Evolutionary conservation across 2,797 vertebrate genomes (phyloP), one percentile per base, ranked within the genome.

Genomic region (Choloepus didactylus): DNA sequence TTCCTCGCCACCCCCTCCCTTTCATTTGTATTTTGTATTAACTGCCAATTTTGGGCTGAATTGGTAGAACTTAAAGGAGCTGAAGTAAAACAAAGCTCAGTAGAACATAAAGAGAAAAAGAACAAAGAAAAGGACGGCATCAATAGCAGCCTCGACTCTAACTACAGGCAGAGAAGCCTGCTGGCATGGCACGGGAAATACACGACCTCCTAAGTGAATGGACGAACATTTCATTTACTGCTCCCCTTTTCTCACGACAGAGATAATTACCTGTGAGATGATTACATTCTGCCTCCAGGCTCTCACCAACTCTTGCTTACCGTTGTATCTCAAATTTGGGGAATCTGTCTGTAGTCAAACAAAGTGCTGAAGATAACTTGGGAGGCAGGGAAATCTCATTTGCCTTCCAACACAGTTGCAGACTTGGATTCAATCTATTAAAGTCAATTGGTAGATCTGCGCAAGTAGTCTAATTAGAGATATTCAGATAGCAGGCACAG

Each of bases 361-460:
- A 94, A 75, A 93, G 19, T 85, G 19, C 51, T 93, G n/a, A 89
- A 59, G 91, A 46, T 82, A 95, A 94, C 64, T 82, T 77, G 29
- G 69, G 82, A 97, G 9, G 9, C 23, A n/a, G 96, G n/a, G 51
- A 83, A 96, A 96, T 97, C 96, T 96, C 84, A 94, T 96, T 96
- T 95, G 54, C 66, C 60, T n/a, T 87, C 11, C 73, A 83, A 97
- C 87, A 83, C 6, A 31, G 85, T 66, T 82, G 27, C 9, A 88
- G 25, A 80, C 54, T 79, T 91, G 96, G 67, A 96, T 56, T 84
- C 87, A 95, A 95, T 79, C 89, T 95, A 49, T 83, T 54, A 56
- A 95, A 85, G 8, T 66, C 56, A 94, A 51, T 86, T 86, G 90
- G 96, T 9, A 96, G 60, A 92, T 69, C 81, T 54, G 77, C 3